Percentiles rank a stretch among this genome's conserved stretches.
Evolutionary conservation across 2,113 vertebrate species (phyloP).

Genomic region (Rhinolophus sinicus): DNA sequence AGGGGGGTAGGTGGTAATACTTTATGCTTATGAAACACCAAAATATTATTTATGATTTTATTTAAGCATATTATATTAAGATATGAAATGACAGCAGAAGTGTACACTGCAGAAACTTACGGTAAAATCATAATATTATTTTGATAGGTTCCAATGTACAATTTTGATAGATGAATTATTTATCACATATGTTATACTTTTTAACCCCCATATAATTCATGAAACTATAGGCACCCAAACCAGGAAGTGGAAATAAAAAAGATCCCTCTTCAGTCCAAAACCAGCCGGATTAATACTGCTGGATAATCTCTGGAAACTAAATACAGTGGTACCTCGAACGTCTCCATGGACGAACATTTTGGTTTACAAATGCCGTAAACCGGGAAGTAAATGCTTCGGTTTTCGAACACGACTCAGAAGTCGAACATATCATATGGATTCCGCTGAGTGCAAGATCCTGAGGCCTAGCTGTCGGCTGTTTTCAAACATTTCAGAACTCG

Average conservation of each 20-base stretch:
- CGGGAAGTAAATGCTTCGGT: too few relatives aligned
- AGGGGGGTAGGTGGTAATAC: neutral
- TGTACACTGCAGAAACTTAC: neutral
- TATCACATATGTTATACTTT: neutral
- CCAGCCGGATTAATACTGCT: neutral
- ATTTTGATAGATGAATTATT: neutral
- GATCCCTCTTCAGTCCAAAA: neutral
- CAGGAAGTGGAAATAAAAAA: neutral
- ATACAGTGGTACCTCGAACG: too few relatives aligned
- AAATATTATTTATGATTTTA: neutral
- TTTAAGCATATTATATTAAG: neutral
- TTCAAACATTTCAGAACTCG: too few relatives aligned
- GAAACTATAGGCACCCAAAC: neutral
- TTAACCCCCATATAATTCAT: neutral
- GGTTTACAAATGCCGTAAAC: too few relatives aligned
- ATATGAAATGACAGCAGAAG: neutral
- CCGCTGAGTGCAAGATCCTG: too few relatives aligned
- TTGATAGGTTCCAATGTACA: neutral
- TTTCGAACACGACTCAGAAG: too few relatives aligned
- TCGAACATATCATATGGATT: too few relatives aligned
- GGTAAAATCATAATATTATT: neutral
- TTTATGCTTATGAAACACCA: neutral
- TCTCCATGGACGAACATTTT: too few relatives aligned
- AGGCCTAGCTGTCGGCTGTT: too few relatives aligned
- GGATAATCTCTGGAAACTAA: neutral